These are phyloP conservation scores for Gymnopithys bicolor DNA, from an alignment of 2,797 vertebrate species.

Conservation along the genomic window DNA sequence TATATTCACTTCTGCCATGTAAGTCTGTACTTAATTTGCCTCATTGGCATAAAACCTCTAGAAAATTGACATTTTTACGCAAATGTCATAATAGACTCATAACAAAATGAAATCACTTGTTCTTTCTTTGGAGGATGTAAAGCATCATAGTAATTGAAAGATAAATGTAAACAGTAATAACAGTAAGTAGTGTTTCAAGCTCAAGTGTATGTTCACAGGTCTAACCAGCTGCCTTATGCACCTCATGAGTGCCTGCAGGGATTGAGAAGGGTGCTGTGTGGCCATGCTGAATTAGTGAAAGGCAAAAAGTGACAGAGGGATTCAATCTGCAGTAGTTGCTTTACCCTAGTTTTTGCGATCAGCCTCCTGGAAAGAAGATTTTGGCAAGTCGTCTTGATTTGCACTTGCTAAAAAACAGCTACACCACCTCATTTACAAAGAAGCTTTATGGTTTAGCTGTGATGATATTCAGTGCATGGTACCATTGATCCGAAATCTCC, in stretches of 20 bases:
- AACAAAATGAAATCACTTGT: neutral
- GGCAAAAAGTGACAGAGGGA: neutral
- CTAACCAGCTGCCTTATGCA: neutral
- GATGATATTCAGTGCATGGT: neutral
- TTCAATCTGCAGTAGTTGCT: neutral
- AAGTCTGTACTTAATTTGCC: neutral
- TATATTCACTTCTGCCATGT: neutral
- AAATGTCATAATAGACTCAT: neutral
- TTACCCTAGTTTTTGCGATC: neutral
- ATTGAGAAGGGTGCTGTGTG: neutral
- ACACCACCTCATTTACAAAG: neutral
- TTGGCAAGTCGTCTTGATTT: neutral
- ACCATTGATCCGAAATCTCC: neutral
- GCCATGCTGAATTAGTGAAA: neutral
- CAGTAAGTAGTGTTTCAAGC: neutral
- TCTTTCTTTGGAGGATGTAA: neutral
- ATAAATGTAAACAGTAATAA: neutral
- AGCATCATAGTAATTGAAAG: neutral
- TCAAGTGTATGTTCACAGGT: neutral
- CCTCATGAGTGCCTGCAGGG: neutral
- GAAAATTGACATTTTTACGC: neutral
- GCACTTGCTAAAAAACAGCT: neutral
- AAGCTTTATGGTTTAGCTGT: neutral
- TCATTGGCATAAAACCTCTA: neutral
- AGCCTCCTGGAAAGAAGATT: neutral